Percentiles rank a stretch among this genome's conserved stretches.
Evolutionary conservation across 2,113 vertebrate genomes (phyloP).

Genomic region (Dromaius novaehollandiae): DNA sequence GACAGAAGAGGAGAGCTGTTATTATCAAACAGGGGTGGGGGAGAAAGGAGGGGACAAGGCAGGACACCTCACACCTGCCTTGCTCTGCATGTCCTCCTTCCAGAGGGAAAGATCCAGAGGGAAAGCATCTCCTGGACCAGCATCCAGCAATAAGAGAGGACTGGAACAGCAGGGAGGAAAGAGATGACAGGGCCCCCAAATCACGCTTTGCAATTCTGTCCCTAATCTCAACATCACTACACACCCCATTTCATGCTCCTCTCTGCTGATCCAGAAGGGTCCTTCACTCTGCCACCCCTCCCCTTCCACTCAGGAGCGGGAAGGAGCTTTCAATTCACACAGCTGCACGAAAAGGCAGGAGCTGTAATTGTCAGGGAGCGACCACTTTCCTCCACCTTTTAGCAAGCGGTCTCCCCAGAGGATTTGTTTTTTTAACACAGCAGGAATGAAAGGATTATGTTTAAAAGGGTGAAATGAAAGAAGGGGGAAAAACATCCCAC

Average conservation of each 20-base stretch:
- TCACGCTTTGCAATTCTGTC: not conserved
- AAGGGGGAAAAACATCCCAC: constrained; percentile 16
- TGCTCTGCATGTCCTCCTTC: not conserved
- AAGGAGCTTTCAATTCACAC: not conserved
- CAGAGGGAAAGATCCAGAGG: not conserved
- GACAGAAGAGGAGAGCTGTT: not conserved
- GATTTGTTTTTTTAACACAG: not conserved
- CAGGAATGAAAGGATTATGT: constrained; percentile 17
- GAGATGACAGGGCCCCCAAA: not conserved
- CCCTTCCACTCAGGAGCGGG: not conserved
- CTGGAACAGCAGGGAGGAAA: not conserved
- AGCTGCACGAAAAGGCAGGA: not conserved
- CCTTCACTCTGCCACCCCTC: not conserved
- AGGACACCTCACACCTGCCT: not conserved
- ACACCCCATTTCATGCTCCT: not conserved
- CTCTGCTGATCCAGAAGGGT: not conserved
- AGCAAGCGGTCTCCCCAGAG: not conserved
- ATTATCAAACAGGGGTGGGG: not conserved
- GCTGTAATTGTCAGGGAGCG: not conserved
- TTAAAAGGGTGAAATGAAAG: constrained; percentile 1
- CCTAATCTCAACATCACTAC: not conserved
- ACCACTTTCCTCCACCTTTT: not conserved
- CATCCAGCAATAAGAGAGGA: not conserved
- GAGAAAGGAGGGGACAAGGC: not conserved
- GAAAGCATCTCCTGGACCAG: not conserved